Percentiles rank a stretch among this genome's conserved stretches.
Evolutionary conservation across 2,113 vertebrate genomes (phyloP).

Genomic region (Campylomormyrus tamandua): DNA sequence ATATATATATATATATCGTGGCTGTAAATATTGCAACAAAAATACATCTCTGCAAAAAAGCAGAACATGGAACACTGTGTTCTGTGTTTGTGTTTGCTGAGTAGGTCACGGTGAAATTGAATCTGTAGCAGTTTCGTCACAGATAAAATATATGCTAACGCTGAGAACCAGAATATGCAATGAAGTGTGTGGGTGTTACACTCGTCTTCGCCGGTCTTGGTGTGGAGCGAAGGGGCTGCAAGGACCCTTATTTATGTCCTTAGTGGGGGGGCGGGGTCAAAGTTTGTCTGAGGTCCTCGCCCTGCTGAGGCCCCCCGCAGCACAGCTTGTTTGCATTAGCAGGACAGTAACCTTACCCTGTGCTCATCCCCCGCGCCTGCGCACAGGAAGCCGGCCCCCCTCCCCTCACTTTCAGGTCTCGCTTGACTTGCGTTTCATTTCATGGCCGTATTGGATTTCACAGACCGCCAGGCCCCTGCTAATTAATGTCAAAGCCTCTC

Average conservation of each 20-base stretch:
- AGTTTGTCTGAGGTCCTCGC: background rate
- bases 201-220: background rate
- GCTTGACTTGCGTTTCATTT: conserved; percentile 42
- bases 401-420: conserved; percentile 35
- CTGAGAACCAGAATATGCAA: conserved; percentile 31
- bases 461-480: conserved; percentile 40
- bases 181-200: conserved; percentile 1
- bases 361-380: conserved; percentile 22
- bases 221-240: background rate
- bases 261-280: conserved; percentile 5
- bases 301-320: background rate
- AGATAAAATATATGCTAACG: conserved; percentile 32
- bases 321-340: conserved; percentile 23
- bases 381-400: conserved; percentile 49
- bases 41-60: background rate
- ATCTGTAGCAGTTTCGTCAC: background rate
- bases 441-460: conserved; percentile 50
- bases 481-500: conserved; percentile 59
- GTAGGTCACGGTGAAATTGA: conserved; percentile 29
- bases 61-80: background rate
- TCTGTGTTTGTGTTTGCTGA: conserved; percentile 8
- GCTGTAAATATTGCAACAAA: background rate
- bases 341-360: conserved; percentile 34
- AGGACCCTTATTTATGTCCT: background rate
- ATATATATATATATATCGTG: background rate